Percentiles rank a stretch among this genome's conserved stretches.
phyloP scores from a whole-genome alignment of 2,113 vertebrate species.

The Phainopepla nitens region DNA sequence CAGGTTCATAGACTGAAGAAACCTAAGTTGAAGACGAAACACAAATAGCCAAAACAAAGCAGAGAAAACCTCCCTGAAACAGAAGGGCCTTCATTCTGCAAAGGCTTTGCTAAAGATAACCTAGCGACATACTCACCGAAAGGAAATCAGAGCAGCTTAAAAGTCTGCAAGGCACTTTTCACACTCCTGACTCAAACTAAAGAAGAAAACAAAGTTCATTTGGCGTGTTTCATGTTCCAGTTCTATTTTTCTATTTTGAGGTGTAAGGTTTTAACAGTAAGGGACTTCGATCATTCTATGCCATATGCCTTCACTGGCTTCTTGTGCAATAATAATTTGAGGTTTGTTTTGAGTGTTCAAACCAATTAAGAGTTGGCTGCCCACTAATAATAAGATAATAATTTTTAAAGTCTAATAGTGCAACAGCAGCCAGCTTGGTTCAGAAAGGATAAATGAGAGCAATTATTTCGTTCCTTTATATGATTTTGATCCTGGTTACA shows the following conservation, averaged over 20 bases:
- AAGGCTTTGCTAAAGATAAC: conserved; percentile 40
- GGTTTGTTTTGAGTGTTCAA: conserved; percentile 77
- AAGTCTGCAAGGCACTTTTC: conserved; percentile 60
- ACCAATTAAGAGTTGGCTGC: conserved; percentile 75
- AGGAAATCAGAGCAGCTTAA: conserved; percentile 40
- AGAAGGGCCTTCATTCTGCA: conserved; percentile 22
- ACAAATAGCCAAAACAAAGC: conserved; percentile 57
- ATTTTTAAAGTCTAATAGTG: conserved; percentile 59
- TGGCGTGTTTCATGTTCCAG: conserved; percentile 80
- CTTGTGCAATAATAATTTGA: conserved; percentile 89
- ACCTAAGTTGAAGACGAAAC: conserved; percentile 40
- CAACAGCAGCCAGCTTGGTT: conserved; percentile 73
- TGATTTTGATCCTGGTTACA: conserved; percentile 75
- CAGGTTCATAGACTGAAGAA: conserved; percentile 83
- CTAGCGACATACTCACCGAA: conserved; percentile 3
- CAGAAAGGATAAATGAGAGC: conserved; percentile 55
- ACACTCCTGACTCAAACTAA: conserved; percentile 61
- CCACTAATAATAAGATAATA: conserved; percentile 66
- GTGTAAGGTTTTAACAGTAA: conserved; percentile 71
- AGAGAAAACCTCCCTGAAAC: neutral
- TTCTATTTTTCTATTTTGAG: conserved; percentile 85
- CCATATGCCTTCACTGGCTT: conserved; percentile 85
- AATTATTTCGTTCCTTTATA: conserved; percentile 62
- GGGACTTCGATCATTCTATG: conserved; percentile 81
- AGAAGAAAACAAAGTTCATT: conserved; percentile 70